phyloP scores from a whole-genome alignment of 2,113 vertebrate genomes.

The Myiozetetes cayanensis region DNA sequence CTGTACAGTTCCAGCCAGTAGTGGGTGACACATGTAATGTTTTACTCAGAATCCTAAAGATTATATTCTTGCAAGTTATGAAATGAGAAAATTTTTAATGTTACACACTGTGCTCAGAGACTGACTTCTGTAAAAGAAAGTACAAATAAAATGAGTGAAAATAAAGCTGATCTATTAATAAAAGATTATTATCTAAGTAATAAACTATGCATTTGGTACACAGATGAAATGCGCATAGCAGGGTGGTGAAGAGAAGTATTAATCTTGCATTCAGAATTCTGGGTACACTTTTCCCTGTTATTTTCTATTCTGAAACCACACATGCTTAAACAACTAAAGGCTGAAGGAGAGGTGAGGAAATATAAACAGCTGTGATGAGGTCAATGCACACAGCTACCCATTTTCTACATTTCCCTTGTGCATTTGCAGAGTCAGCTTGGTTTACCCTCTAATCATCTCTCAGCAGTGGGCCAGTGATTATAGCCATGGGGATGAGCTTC shows the following conservation, averaged over 20 bases:
- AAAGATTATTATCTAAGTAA: neutral
- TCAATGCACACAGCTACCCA: neutral
- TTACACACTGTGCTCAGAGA: neutral
- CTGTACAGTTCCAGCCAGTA: neutral
- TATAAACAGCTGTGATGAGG: neutral
- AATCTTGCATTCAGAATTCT: neutral
- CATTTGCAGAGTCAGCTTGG: neutral
- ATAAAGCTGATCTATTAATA: neutral
- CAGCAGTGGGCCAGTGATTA: slow-evolving; percentile 15
- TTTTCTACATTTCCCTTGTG: slow-evolving; percentile 8
- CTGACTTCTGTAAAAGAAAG: neutral
- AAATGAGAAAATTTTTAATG: neutral
- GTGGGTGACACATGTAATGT: neutral
- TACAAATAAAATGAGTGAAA: neutral
- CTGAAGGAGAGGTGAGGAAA: neutral
- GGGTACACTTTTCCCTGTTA: neutral
- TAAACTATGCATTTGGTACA: neutral
- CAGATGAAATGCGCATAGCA: neutral
- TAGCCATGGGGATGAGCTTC: neutral
- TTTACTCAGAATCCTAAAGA: neutral
- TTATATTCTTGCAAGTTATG: neutral
- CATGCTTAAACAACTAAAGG: neutral
- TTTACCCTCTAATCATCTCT: slow-evolving; percentile 11
- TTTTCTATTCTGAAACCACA: neutral
- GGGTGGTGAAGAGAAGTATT: neutral